Base-by-base conservation (phyloP, 2,797 vertebrate species). In the Crocidura indochinensis region DNA sequence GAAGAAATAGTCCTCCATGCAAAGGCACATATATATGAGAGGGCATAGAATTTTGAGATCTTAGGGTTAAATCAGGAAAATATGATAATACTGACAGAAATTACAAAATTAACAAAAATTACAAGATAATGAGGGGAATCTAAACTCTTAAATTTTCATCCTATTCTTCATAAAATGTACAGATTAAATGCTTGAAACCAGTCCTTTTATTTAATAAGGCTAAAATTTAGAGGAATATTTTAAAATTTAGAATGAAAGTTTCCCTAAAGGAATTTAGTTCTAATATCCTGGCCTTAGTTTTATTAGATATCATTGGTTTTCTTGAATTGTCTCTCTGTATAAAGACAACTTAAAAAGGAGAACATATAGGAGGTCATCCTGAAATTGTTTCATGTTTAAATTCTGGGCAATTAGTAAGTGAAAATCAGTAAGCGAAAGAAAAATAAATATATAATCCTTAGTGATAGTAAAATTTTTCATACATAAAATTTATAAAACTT, bases 181-280 rank as follows among this genome's bases (percentile, higher is more conserved):
- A 80, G n/a, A 84, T 46, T 67, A 8, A 65, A 76, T 77, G 77
- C 10, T 76, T 90, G 19, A 68, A 91, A 91, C 20, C 29, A 29
- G 3, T 29, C 53, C 10, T 68, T 29, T 49, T 4, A 53, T 38
- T 78, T 83, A 27, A 49, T 65, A 79, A 75, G 64, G 5, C 4
- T 86, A 10, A 53, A 38, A 7, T 79, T 51, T 51, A 26, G 78
- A 74, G 27, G 12, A 31, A 71, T 27, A 38, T 69, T 85, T 60
- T 75, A 15, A 79, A 78, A 88, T 86, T 12, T 49, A 65, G 12
- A 27, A 64, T 31, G 64, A 86, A 86, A 56, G 69, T 74, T 8
- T 74, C 17, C 8, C 14, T 27, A 31, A 27, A 26, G 0, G 7
- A 84, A 14, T 76, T 87, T 38, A 73, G 20, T 89, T 74, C 49